Evolutionary conservation across 2,797 vertebrate species (phyloP), one percentile per base, ranked within the genome.

Genomic region (Otus scops): DNA sequence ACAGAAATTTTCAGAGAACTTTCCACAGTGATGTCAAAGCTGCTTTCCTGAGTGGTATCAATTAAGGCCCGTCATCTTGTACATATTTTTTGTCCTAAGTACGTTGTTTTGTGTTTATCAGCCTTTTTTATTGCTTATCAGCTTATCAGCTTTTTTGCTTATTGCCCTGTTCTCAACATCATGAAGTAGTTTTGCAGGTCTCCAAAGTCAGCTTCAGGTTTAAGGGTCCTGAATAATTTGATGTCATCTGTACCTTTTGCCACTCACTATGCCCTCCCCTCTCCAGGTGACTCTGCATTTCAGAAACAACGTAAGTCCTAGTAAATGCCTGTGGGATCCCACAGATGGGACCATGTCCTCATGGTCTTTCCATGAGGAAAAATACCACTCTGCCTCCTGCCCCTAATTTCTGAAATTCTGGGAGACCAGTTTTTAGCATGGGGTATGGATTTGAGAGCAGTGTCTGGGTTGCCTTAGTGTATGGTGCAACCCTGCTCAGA

Each of bases 391-490:
- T 50, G 28, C 11, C 22, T 69, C 32, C 39, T n/a, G 15, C 2
- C 19, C 11, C 4, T n/a, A 22, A 43, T 48, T 74, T 57, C 50
- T 77, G 34, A 92, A 91, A n/a, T 71, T 69, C 38, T 53, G 7
- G 18, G 6, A 57, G 13, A 60, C 5, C 3, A 30, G 2, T 4
- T 17, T 80, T 76, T 65, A 76, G 32, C 15, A 34, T 0, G 0
- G 13, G 8, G 1, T 50, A 10, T 5, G 14, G 11, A 3, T 78
- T 89, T 68, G 36, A 51, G 38, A 26, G 20, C 13, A 64, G 24
- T 30, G 11, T 43, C 48, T 43, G 51, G 23, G 19, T 39, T 1
- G 1, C 28, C 57, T 71, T 53, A 45, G 38, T 0, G 0, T 36
- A 22, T 0, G 0, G 38, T 8, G 2, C 47, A 64, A 64, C 26